These are phyloP conservation scores for Euura lappo DNA, from an alignment of 1,140 invertebrate genomes.

Conservation along the genomic window DNA sequence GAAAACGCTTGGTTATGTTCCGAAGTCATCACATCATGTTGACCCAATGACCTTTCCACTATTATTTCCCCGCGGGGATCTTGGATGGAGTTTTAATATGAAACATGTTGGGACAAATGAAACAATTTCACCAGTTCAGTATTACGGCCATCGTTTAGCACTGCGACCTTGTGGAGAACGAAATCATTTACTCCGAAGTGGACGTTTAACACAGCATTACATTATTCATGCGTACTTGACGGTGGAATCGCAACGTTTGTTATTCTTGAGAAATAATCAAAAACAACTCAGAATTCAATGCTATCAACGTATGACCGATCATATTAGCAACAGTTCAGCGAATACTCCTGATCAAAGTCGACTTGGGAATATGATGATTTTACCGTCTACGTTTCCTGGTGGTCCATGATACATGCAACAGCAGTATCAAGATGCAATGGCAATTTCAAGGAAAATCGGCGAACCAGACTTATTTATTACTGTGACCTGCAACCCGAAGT, in stretches of 20 bases:
- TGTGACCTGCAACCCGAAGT: constrained; percentile 27
- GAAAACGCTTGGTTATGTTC: background rate
- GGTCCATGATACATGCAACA: constrained; percentile 36
- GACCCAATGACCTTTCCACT: background rate
- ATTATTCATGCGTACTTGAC: no score
- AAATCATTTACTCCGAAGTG: background rate
- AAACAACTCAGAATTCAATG: no score
- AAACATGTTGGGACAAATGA: background rate
- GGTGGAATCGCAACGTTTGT: no score
- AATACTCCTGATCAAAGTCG: background rate
- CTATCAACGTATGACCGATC: no score
- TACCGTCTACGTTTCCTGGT: constrained; percentile 25
- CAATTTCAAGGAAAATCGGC: background rate
- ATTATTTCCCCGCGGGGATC: background rate
- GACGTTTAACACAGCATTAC: no score
- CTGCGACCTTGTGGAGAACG: background rate
- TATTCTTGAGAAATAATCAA: no score
- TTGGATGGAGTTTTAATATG: background rate
- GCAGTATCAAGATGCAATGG: constrained; percentile 35
- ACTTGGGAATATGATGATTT: constrained; percentile 30
- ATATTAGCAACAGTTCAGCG: background rate
- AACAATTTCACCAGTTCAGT: background rate
- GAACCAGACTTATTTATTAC: constrained; percentile 26
- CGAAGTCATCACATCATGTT: background rate
- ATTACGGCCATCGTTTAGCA: background rate